Percentiles rank a stretch among this genome's conserved stretches.
These are phyloP conservation scores for Podocnemis expansa DNA, from an alignment of 2,113 vertebrate species.

Conservation along the genomic window DNA sequence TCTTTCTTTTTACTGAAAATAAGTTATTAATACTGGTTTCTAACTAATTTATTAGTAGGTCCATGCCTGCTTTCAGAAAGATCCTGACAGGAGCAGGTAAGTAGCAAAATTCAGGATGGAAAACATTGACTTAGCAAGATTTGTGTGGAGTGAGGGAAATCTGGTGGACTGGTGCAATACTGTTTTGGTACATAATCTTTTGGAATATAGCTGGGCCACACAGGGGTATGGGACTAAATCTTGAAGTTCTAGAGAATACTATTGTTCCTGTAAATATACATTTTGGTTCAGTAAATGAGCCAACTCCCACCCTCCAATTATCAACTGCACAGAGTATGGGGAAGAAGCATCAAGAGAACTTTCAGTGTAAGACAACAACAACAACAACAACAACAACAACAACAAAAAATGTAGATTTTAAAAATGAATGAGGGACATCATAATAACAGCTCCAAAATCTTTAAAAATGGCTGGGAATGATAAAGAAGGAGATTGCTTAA, in stretches of 20 bases:
- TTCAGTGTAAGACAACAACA: neutral
- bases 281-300: neutral
- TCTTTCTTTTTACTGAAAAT: neutral
- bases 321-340: neutral
- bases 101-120: neutral
- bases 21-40: neutral
- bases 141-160: neutral
- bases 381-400: neutral
- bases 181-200: neutral
- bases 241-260: neutral
- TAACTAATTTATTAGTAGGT: neutral
- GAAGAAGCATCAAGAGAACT: neutral
- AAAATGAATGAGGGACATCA: neutral
- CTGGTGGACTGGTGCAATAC: neutral
- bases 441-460: neutral
- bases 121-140: neutral
- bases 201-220: neutral
- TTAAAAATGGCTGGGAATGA: neutral
- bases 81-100: neutral
- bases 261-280: neutral
- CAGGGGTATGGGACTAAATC: neutral
- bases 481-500: neutral
- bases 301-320: neutral
- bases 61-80: neutral
- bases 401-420: neutral